Percentiles rank a stretch among this genome's conserved stretches.
Conservation (phyloP, 2,113 vertebrate species). For the Nothoprocta perdicaria region DNA sequence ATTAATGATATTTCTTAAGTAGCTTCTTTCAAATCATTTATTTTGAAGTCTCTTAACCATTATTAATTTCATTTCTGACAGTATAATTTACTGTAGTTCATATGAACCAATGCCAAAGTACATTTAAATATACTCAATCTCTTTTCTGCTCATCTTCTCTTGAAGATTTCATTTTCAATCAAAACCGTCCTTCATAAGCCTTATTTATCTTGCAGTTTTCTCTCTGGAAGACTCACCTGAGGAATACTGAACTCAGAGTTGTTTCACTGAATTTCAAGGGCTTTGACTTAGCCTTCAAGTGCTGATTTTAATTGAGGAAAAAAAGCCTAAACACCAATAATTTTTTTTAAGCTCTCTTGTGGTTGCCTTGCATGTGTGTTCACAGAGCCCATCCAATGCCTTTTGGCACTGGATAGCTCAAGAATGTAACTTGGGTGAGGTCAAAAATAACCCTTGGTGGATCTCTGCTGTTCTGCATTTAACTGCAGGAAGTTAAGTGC, state of each 20-base stretch:
- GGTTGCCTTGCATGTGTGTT: neutral
- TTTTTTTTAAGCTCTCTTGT: neutral
- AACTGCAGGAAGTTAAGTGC: neutral
- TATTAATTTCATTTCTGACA: neutral
- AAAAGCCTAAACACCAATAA: neutral
- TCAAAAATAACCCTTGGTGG: neutral
- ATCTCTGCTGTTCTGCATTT: neutral
- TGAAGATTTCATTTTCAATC: neutral
- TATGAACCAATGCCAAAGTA: neutral
- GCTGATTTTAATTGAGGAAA: neutral
- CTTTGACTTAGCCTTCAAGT: neutral
- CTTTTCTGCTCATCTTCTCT: neutral
- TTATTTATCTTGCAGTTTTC: neutral
- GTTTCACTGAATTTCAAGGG: neutral
- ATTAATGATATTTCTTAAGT: neutral
- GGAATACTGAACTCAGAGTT: neutral
- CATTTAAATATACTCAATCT: neutral
- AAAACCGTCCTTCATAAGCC: neutral
- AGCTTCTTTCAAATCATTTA: neutral
- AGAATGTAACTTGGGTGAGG: neutral
- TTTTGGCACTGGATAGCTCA: neutral
- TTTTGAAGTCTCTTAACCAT: neutral
- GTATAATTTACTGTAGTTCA: neutral
- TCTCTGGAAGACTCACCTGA: neutral
- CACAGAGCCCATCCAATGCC: neutral